Evolutionary conservation across 2,797 vertebrate species (phyloP), one percentile per base, ranked within the genome.

Genomic region (Anniella stebbinsi): DNA sequence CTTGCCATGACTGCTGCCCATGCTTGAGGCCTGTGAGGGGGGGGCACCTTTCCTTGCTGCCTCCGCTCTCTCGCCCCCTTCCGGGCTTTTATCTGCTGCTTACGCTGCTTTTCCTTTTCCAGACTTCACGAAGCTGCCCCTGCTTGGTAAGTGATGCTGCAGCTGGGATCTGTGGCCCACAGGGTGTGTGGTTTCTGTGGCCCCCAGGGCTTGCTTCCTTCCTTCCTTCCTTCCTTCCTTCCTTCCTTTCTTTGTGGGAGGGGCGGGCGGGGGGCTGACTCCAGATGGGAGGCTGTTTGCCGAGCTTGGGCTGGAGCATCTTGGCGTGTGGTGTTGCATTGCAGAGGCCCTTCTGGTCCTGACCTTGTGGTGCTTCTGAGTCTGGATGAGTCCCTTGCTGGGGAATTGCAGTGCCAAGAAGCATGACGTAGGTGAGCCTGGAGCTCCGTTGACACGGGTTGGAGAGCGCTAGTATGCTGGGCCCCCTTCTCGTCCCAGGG

Each of bases 131-230:
- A 98, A 97, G 96, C 97, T 96, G 96, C 96, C 95, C 94, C 97
- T 92, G 93, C 97, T 97, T 98, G 98, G 98, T 98, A 98, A 98
- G 98, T 98, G 97, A 95, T 89, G 94, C 75, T 81, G 89, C 92
- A 86, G 88, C 87, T 72, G 0, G 28, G 0, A 33, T 48, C 41
- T 38, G 82, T n/a, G n/a, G n/a, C n/a, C n/a, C n/a, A n/a, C n/a
- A n/a, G n/a, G n/a, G n/a, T 36, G 77, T 0, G 1, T 88, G 89
- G 67, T 84, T 63, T 76, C 91, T 78, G 86, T 23, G 60, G 60
- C 60, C 60, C 18, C 6, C 21, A 18, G 4, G 21, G 60, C 15
- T 5, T 25, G 0, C 60, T 23, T 63, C 51, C 51, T 5, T 45
- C 45, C 45, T 45, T 45, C 45, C 45, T 45, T 45, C 45, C 45